Base-by-base conservation (phyloP, 2,888 invertebrate genomes). In the Lacanobia oleracea region DNA sequence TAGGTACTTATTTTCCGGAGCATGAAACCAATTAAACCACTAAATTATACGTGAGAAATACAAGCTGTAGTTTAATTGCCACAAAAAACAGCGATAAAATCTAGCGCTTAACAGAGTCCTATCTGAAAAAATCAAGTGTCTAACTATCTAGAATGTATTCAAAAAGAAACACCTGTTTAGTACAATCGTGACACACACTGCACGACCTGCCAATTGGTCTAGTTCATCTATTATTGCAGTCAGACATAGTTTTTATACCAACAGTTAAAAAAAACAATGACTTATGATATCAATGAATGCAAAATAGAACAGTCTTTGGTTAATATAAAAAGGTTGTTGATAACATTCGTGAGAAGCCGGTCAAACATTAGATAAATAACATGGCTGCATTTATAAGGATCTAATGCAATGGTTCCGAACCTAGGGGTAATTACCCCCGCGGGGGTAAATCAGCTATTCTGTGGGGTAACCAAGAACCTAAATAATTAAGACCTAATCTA, bases 181-280 rank as follows among this genome's bases (percentile, higher is more conserved):
- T 23, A 48, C 14, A 27, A 48, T 76, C 51, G 68, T 72, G 72
- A 40, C n/a, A 72, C 16, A 21, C 63, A 21, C 45, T 12, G 21
- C 73, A 68, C 73, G 76, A 74, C 40, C 27, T 45, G 27, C 9
- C 37, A n/a, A 27, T 68, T 59, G 27, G 76, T 74, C 27, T 74
- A 21, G 53, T 76, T 68, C 27, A 6, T 37, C 12, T 59, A 18
- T 37, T 27, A 37, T 57, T 74, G 23, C 16, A 37, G 4, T 8
- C 5, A 18, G 12, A 21, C 14, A 45, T 45, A 45, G 43, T 37
- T 33, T 73, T 73, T 37, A 16, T 45, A 45, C 9, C 12, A 51
- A 61, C 2, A 23, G 7, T 27, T 43, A 12, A 16, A 50, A 21
- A 48, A 33, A 33, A 33, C 51, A 72, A 59, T 60, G 8, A 71